Evolutionary conservation across 2,888 invertebrate genomes (phyloP), one percentile per base, ranked within the genome.

Genomic region (Calliscelio sp.): DNA sequence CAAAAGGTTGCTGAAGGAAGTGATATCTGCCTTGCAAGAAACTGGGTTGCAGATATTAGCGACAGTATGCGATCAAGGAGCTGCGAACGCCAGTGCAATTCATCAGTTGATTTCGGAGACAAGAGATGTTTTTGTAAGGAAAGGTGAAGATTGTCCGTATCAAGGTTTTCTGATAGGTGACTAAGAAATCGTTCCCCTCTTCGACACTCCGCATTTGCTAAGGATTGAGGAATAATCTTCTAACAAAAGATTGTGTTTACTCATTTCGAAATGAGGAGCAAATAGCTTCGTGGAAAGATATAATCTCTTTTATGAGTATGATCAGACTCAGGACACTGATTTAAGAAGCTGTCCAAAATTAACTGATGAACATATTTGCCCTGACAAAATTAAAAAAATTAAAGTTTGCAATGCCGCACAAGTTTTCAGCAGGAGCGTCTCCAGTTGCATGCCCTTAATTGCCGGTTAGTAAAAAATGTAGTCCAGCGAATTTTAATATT

Each of bases 11-110:
- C 11, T 71, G 6, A 57, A 71, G 28, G 59, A 71, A 25, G 32
- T 71, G 10, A 22, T 59, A 11, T 20, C 5, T 28, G 71, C 59
- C 2, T 8, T 71, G 16, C 18, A 41, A 18, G 25, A 44, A 20
- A 16, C 59, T 14, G 71, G 71, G 11, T 59, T 71, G 14, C 10
- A 25, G 0, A 25, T 71, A n/a, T n/a, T 71, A 6, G 32, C 59
- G 4, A 71, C 59, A 32, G 71, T 71, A 1, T 71, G 71, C 25
- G 59, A 71, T 22, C 59, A 71, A 59, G 71, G 59, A n/a, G 7
- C 44, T 11, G n/a, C 71, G 25, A 71, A 59, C 20, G 46, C 38
- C 8, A 24, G 20, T 14, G 41, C 63, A 4, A 44, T 63, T 38
- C n/a, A 63, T 6, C 2, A 11, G 20, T n/a, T 63, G 11, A 14